A percentile compares a stretch with the other conserved stretches of the same genome.
Evolutionary conservation across 2,888 invertebrate genomes (phyloP).

Genomic region (Dasypogon diadema): DNA sequence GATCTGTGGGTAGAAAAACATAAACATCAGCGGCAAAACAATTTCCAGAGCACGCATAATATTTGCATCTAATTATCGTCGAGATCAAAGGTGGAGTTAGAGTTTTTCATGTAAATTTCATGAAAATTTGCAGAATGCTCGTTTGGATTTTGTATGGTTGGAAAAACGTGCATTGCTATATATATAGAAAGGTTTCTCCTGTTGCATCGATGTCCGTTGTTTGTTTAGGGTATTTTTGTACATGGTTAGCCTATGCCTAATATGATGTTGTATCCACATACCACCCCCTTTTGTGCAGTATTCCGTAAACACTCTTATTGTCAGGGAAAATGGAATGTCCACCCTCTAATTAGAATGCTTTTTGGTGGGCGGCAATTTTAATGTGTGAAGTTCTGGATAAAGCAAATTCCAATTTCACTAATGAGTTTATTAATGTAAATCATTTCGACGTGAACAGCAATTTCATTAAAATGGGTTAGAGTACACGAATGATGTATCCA

Average conservation of each 20-base stretch:
- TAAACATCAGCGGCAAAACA: background rate
- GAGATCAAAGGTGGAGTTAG: background rate
- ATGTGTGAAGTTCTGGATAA: conserved; percentile 9
- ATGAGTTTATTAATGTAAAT: conserved; percentile 22
- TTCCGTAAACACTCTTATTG: background rate
- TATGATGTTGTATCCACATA: conserved; percentile 1
- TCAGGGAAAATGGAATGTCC: too few species aligned
- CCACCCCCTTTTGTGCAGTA: background rate
- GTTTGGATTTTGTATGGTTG: too few species aligned
- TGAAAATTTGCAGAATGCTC: too few species aligned
- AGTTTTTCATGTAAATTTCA: too few species aligned
- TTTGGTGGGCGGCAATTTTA: background rate
- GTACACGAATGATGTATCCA: too few species aligned
- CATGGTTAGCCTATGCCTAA: conserved; percentile 19
- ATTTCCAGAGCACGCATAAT: conserved; percentile 20
- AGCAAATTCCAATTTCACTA: conserved; percentile 16
- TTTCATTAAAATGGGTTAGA: too few species aligned
- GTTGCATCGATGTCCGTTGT: background rate
- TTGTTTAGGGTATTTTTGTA: conserved; percentile 1
- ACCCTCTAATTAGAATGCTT: conserved; percentile 24
- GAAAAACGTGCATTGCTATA: background rate
- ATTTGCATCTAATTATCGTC: conserved; percentile 30
- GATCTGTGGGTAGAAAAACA: conserved; percentile 2
- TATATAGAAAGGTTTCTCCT: background rate
- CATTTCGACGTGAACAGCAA: too few species aligned